These are phyloP conservation scores for Parapsyche elsis DNA, from an alignment of 1,140 invertebrate species.

Conservation along the genomic window DNA sequence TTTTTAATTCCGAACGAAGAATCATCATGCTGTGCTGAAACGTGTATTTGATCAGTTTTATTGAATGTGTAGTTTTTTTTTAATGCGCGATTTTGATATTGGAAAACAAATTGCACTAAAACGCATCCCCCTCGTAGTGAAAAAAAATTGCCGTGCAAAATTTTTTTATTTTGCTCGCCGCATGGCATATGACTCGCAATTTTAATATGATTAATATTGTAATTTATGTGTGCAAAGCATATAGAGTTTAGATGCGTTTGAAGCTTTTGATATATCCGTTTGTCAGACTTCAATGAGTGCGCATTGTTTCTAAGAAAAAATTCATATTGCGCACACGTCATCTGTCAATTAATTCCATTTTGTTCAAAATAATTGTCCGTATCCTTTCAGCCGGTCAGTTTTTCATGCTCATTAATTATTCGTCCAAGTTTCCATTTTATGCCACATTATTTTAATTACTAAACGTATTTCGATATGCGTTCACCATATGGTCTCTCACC, in stretches of 20 bases:
- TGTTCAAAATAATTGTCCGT: conserved; percentile 13
- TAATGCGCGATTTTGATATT: too few species aligned
- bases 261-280: too few species aligned
- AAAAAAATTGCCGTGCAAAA: not conserved
- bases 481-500: conserved; percentile 31
- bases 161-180: not conserved
- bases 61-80: too few species aligned
- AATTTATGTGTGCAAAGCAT: too few species aligned
- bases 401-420: conserved; percentile 38
- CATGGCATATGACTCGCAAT: not conserved
- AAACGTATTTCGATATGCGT: conserved; percentile 32
- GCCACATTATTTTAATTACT: conserved; percentile 37
- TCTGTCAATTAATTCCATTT: conserved; percentile 16
- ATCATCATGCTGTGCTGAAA: too few species aligned
- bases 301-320: not conserved
- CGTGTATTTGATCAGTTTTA: too few species aligned
- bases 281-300: too few species aligned
- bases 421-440: conserved; percentile 16
- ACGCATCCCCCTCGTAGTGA: not conserved
- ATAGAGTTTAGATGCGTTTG: too few species aligned
- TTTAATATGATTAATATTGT: not conserved
- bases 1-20: too few species aligned
- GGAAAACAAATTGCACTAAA: too few species aligned
- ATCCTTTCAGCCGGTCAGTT: conserved; percentile 19
- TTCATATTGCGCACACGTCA: not conserved